phyloP scores from a whole-genome alignment of 2,888 invertebrate genomes.

The Mantis religiosa region DNA sequence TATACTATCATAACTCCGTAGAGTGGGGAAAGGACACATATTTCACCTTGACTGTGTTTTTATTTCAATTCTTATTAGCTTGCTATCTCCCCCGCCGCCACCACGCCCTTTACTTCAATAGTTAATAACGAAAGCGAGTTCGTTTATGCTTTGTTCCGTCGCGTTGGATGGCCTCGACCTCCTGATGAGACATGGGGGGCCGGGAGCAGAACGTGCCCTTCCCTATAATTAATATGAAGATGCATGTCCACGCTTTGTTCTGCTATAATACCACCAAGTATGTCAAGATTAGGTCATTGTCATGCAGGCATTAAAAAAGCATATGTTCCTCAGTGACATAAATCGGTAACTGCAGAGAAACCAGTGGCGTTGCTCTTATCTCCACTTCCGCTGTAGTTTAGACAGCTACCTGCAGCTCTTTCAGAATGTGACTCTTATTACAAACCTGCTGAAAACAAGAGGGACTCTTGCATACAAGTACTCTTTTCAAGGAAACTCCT shows the following conservation, averaged over 20 bases:
- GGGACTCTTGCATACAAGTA: too few species aligned
- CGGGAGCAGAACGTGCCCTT: neutral
- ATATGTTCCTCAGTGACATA: neutral
- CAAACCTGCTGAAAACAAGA: too few species aligned
- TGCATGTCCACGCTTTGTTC: slow-evolving; percentile 9
- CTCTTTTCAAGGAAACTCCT: too few species aligned
- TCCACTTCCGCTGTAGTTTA: neutral
- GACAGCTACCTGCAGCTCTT: too few species aligned
- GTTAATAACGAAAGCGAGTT: neutral
- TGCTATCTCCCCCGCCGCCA: neutral
- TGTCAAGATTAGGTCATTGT: slow-evolving; percentile 29
- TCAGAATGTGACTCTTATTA: too few species aligned
- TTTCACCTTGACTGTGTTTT: slow-evolving; percentile 7
- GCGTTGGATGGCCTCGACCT: slow-evolving; percentile 3
- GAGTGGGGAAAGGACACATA: neutral
- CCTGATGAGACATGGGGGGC: neutral
- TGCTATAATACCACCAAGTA: neutral
- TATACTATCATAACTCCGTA: neutral
- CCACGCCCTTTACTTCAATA: neutral
- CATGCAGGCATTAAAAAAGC: slow-evolving; percentile 14
- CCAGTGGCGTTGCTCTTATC: neutral
- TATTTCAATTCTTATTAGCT: neutral
- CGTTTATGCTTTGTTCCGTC: neutral
- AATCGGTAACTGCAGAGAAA: neutral
- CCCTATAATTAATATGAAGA: slow-evolving; percentile 1